Base-by-base conservation (phyloP, 2,888 invertebrate species). In the Ephialtes manifestator region DNA sequence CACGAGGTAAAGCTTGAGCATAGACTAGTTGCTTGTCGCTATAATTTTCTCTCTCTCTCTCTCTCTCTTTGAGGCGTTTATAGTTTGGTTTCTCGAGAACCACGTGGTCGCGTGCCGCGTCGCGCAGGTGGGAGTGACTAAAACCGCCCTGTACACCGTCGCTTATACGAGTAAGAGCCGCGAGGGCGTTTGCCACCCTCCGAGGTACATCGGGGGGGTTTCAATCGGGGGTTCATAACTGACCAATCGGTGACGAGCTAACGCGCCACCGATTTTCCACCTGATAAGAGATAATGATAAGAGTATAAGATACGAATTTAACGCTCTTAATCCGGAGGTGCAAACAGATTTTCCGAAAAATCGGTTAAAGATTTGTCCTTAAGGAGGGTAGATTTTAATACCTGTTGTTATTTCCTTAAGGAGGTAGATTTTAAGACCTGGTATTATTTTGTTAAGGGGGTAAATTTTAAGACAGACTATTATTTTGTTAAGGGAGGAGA, bases 121-220 rank as follows among this genome's bases (percentile, higher is more conserved):
- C 87, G 83, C 87, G 90, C 88, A 89, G 89, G 91, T 92, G 92
- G 92, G 92, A 92, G 92, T 92, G 92, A 91, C 91, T 89, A 71
- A 88, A 89, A 87, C 88, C 91, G 91, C 90, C 91, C 91, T 88
- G 90, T 87, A 89, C 88, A 88, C 72, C 87, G 81, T 58, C 87
- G 89, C 84, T 90, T 90, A 87, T 87, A 89, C 87, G 78, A 71
- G 81, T 85, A 79, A 74, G 67, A 74, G 70, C 43, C 74, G 68
- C 43, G 67, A 46, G 81, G 82, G 81, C 83, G 82, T 80, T 75
- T 60, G 77, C 85, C 82, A 86, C 84, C 82, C 86, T 76, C 76
- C 58, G 48, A 65, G n/a, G 53, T 48, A 53, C 68, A 28, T 48
- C 71, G 67, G 51, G 51, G n/a, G n/a, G n/a, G n/a, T n/a, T 46